phyloP scores from a whole-genome alignment of 2,113 vertebrate genomes.

The Lycaon pictus region DNA sequence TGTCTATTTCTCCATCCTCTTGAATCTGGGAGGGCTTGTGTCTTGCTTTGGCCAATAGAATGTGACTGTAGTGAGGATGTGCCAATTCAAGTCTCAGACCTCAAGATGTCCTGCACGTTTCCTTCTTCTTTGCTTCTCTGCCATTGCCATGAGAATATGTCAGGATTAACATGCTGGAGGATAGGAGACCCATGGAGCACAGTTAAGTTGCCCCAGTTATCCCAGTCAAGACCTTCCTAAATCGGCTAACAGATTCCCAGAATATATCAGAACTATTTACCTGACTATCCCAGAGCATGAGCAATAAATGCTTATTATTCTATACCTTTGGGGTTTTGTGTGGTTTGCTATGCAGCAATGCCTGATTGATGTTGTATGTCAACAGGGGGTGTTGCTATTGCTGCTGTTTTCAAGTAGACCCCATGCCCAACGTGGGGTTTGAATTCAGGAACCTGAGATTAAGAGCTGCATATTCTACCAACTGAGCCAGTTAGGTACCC shows the following conservation, averaged over 20 bases:
- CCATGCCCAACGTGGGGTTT: neutral
- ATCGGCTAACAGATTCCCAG: neutral
- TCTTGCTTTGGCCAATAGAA: neutral
- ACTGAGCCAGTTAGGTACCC: neutral
- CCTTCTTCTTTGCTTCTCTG: neutral
- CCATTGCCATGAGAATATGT: accelerated
- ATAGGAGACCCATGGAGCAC: accelerated
- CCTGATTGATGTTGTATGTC: neutral
- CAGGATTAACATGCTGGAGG: neutral
- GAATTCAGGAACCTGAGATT: neutral
- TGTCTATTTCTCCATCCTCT: neutral
- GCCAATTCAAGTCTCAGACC: too few species aligned
- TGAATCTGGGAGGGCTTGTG: neutral
- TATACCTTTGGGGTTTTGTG: neutral
- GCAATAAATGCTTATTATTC: neutral
- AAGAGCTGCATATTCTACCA: neutral
- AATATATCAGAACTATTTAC: neutral
- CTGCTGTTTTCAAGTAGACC: neutral
- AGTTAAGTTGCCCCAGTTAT: too few species aligned
- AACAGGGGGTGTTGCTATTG: neutral
- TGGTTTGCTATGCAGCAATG: neutral
- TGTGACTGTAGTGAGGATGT: too few species aligned
- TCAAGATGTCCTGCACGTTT: neutral
- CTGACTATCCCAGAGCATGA: neutral
- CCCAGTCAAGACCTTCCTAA: neutral